Evolutionary conservation across 2,113 vertebrate genomes (phyloP), one percentile per base, ranked within the genome.

Genomic region (Datnioides undecimradiatus): DNA sequence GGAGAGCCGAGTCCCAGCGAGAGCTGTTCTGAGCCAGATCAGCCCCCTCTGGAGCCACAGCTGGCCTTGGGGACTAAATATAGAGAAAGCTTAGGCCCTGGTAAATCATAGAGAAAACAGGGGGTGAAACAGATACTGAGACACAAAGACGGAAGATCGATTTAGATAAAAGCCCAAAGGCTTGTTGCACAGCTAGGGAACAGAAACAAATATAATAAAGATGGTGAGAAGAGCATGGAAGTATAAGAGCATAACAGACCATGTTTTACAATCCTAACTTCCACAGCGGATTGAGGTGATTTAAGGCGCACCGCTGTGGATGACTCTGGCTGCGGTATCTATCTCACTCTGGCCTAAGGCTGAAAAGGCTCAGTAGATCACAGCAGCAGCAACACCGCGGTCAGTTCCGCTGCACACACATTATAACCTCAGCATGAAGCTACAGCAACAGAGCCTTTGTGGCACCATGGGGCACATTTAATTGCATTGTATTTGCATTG

Each of bases 1-100:
- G 81, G 71, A 59, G 68, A 85, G 60, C 54, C 16, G 59, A 69
- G 78, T 54, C 46, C 34, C 52, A 14, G 71, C 7, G 23, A 76
- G 41, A 52, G 45, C 59, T 57, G 73, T 54, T 65, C 31, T 8
- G 36, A 85, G 81, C 63, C 72, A 84, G 83, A 85, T 80, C 81
- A 46, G 9, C 75, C 73, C 72, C 62, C 68, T 80, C 75, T 1
- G 4, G 77, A 80, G 67, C 65, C 77, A 65, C 83, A 86, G 77
- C 74, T 87, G 79, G 82, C 83, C 64, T 80, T 36, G 0, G 55
- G 74, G 66, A 81, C 83, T 88, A 91, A 83, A 91, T 80, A 89
- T 88, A 90, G 76, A 81, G 51, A 40, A 34, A 54, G 38, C 34
- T 63, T 34, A 64, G 55, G 67, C 17, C 2, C 23, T 48, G 62